A percentile compares a stretch with the other conserved stretches of the same genome.
These are phyloP conservation scores for Heliconius charithonia DNA, from an alignment of 2,888 invertebrate genomes.

Conservation along the genomic window DNA sequence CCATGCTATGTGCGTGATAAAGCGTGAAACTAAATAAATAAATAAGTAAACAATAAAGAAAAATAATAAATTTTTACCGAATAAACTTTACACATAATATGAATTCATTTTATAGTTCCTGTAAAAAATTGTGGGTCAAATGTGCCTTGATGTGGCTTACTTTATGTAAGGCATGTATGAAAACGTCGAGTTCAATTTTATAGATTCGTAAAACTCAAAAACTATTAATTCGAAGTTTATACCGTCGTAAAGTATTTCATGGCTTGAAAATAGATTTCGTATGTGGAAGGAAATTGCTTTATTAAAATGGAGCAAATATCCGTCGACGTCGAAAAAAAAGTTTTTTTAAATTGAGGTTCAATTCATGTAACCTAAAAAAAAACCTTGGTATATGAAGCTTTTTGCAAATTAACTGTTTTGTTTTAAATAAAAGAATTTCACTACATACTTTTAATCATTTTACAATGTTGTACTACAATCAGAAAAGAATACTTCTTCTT, in stretches of 20 bases:
- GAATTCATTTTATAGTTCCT: neutral
- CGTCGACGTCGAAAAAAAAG: neutral
- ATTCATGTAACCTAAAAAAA: neutral
- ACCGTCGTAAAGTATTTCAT: constrained; percentile 23
- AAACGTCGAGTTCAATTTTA: constrained; percentile 19
- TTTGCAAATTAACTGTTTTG: no score
- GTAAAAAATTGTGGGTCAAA: neutral
- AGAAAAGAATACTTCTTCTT: no score
- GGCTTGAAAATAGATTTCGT: constrained; percentile 14
- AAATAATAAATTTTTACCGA: neutral
- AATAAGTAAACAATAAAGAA: neutral
- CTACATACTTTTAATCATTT: no score
- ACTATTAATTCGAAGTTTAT: constrained; percentile 29
- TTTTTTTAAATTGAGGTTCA: neutral
- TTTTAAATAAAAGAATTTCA: no score
- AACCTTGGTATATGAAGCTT: neutral
- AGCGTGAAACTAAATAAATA: neutral
- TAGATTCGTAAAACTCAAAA: constrained; percentile 27
- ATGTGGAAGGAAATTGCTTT: constrained; percentile 7
- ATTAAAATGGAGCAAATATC: neutral
- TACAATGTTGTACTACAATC: no score
- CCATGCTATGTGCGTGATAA: neutral
- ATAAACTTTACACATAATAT: neutral
- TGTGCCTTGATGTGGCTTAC: neutral
- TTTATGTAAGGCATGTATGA: neutral